These are phyloP conservation scores for Drosophila parthenogenetica DNA, from an alignment of 2,888 invertebrate genomes.

Conservation along the genomic window DNA sequence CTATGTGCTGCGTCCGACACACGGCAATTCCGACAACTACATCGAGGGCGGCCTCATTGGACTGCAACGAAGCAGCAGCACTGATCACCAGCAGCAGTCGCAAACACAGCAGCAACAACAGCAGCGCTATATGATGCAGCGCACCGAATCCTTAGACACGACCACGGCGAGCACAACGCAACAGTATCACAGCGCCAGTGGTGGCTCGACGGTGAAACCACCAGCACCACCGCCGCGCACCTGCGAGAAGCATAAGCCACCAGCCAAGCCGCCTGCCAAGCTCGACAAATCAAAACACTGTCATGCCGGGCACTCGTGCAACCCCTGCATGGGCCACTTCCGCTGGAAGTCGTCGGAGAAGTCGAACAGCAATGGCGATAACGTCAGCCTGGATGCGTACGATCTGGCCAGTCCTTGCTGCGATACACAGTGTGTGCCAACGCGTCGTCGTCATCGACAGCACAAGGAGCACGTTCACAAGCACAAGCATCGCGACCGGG, in stretches of 20 bases:
- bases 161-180: slow-evolving; percentile 44
- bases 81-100: slow-evolving; percentile 84
- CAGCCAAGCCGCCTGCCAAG: slow-evolving; percentile 64
- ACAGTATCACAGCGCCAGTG: slow-evolving; percentile 60
- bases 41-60: slow-evolving; percentile 86
- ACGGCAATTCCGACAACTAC: slow-evolving; percentile 89
- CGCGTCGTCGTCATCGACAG: slow-evolving; percentile 86
- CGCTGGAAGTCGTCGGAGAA: slow-evolving; percentile 84
- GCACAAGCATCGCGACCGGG: slow-evolving; percentile 87
- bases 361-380: slow-evolving; percentile 86
- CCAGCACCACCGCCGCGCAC: slow-evolving; percentile 83
- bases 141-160: slow-evolving; percentile 85
- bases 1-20: slow-evolving; percentile 89
- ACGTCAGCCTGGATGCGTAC: slow-evolving; percentile 93
- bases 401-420: slow-evolving; percentile 95
- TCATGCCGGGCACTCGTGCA: slow-evolving; percentile 87
- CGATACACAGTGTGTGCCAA: slow-evolving; percentile 93
- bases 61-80: slow-evolving; percentile 86
- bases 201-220: slow-evolving; percentile 61
- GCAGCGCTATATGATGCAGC: slow-evolving; percentile 87
- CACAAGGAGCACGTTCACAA: slow-evolving; percentile 88
- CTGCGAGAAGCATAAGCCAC: slow-evolving; percentile 83
- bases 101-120: slow-evolving; percentile 82
- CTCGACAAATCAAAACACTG: slow-evolving; percentile 82
- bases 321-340: slow-evolving; percentile 89